A percentile compares a stretch with the other conserved stretches of the same genome.
These are phyloP conservation scores for Lysandra coridon DNA, from an alignment of 2,888 invertebrate genomes.

Conservation along the genomic window DNA sequence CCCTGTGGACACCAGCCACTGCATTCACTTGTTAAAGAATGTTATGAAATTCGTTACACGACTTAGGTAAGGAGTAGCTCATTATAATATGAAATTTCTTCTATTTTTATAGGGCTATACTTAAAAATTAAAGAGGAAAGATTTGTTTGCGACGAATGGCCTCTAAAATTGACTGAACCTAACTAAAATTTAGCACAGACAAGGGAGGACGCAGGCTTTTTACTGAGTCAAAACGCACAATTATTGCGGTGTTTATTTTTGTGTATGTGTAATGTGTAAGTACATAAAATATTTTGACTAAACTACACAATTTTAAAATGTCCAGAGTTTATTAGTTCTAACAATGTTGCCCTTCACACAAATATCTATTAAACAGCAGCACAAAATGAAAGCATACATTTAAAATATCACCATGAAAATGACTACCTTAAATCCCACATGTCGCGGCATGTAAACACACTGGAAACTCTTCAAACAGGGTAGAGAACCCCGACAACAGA, in stretches of 20 bases:
- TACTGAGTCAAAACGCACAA: too few species aligned
- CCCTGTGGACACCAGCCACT: slow-evolving; percentile 34
- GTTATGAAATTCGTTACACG: neutral
- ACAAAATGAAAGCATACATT: neutral
- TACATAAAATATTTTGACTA: too few species aligned
- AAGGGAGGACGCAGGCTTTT: too few species aligned
- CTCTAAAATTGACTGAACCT: too few species aligned
- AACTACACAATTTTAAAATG: too few species aligned
- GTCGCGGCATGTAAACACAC: neutral
- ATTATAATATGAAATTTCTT: neutral
- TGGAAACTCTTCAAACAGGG: slow-evolving; percentile 5
- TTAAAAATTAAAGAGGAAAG: too few species aligned
- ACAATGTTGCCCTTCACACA: neutral
- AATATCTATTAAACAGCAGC: neutral
- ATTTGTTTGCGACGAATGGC: too few species aligned
- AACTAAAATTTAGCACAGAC: neutral
- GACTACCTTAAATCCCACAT: neutral
- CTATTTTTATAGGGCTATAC: neutral
- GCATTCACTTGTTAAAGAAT: slow-evolving; percentile 32
- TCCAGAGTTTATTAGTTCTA: neutral
- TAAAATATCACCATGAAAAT: neutral
- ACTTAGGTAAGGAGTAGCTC: neutral
- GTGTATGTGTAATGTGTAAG: too few species aligned
- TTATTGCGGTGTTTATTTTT: too few species aligned
- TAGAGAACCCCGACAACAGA: neutral